Base-by-base conservation (phyloP, 2,797 vertebrate species). In the Cirrhinus molitorella region DNA sequence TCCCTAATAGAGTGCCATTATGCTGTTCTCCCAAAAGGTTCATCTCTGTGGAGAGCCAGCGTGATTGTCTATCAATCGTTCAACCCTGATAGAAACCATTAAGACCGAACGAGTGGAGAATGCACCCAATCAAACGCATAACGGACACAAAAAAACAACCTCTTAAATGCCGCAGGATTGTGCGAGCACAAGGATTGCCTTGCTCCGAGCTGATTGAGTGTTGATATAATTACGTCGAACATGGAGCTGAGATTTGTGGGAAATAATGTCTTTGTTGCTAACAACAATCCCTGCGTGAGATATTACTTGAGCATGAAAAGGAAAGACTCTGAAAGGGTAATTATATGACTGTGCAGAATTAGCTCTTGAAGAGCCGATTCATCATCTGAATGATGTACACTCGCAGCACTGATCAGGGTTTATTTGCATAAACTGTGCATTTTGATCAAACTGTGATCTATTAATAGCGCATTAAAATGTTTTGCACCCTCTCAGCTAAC, bases 171-270 rank as follows among this genome's bases (percentile, higher is more conserved):
- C 7, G 19, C 63, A 68, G 37, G 75, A 23, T 43, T 37, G 47
- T 76, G 51, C 45, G 74, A 70, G 51, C 66, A 63, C 53, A 65
- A 75, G 81, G 61, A 85, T 63, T 83, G 23, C 67, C 40, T 14
- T 65, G 49, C 84, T 81, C 76, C 45, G 14, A 71, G 68, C 77
- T 80, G 84, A 89, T 83, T 84, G 77, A 85, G 91, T 93, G 92
- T 91, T 91, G 90, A 92, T 90, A 92, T 93, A 89, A 89, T 90
- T 89, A 85, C 77, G 77, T 75, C 71, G 82, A 93, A 91, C 83
- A 84, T 74, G 80, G 86, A 91, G 89, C 89, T 85, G 85, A 90
- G 89, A 81, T 90, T 92, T 88, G 88, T 91, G 81, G 85, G 89
- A 85, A 88, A 85, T 91, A 87, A 91, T 90, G 90, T 87, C 86